Base-by-base conservation (phyloP, 2,113 vertebrate genomes). In the Oophaga pumilio region DNA sequence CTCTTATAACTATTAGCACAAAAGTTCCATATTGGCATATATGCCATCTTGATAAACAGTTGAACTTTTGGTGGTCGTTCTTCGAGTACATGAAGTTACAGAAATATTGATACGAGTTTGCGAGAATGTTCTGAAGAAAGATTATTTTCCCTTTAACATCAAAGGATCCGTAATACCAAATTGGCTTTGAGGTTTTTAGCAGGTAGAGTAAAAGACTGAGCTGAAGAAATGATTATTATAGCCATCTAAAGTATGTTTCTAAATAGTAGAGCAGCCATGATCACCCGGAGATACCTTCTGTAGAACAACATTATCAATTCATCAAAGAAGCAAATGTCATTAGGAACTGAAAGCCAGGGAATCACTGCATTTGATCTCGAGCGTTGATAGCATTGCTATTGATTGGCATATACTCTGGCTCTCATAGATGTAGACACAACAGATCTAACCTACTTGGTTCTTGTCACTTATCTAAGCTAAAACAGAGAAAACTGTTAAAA, bases 351-450 rank as follows among this genome's bases (percentile, higher is more conserved):
- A 95, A 92, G 92, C 91, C 90, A 76, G 85, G 92, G 93, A 93
- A 95, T 94, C 94, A 95, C 93, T 93, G 94, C 94, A 94, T 97
- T 95, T 96, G 93, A 95, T 96, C 96, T 95, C 93, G 92, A 93
- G 93, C 94, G 93, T 93, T 95, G 94, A 96, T 96, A 94, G 92
- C 91, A 90, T 92, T 94, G 92, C 89, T 96, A 97, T 97, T 93
- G 95, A 97, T 96, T 94, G 92, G 91, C 90, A 92, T 94, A 95
- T 93, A 93, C 91, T 93, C 90, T 24, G 86, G 90, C 90, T 94
- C 89, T 86, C 91, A 78, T 90, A 66, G 60, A 73, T 56, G 91
- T 91, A 96, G 93, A 95, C 94, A 95, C 91, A 96, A 94, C 94
- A 95, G 91, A 95, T 93, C 91, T 91, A 8, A 76, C 49, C 9